Base-by-base conservation (phyloP, 2,113 vertebrate genomes). In the Amphiprion percula region DNA sequence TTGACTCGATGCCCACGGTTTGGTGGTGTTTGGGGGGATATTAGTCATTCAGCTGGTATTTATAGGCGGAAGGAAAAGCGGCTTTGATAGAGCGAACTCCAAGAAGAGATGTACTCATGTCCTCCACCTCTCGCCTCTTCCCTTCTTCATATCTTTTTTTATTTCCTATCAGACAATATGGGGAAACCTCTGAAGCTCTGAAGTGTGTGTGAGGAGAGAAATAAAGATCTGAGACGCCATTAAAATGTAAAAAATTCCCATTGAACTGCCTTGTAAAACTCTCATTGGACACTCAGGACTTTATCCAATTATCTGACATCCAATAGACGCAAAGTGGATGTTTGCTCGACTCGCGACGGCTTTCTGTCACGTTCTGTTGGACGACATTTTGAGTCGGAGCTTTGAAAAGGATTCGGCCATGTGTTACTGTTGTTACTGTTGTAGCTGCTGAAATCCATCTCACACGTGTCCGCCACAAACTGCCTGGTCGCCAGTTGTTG, bases 101-200 rank as follows among this genome's bases (percentile, higher is more conserved):
- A 85, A 89, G 85, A 84, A 69, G 84, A 87, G 76, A 88, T 87
- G 88, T 90, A 82, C 74, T 85, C 84, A 79, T 91, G 92, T 92
- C 88, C 81, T 74, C 64, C 50, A 84, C 85, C 81, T 88, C 67
- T 64, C 66, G 69, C 52, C 80, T 71, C 77, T 71, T 77, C 84
- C 74, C 63, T 64, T 69, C 73, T 88, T 85, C 66, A 85, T 90
- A 78, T 84, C 72, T 12, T 83, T 9, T 21, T 92, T 72, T 67
- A 70, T 76, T 73, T 71, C 26, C 65, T 81, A 78, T 87, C 78
- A 84, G 83, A 88, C 65, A 73, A 61, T 37, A 74, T 23, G 50
- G 17, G 26, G 15, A 26, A 79, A 52, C 21, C 49, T 74, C 78
- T 76, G 73, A 80, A 55, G 68, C 56, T 56, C n/a, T 60, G 3